Percentiles rank a stretch among this genome's conserved stretches.
Evolutionary conservation across 2,888 invertebrate species (phyloP).

Genomic region (Myopa testacea): DNA sequence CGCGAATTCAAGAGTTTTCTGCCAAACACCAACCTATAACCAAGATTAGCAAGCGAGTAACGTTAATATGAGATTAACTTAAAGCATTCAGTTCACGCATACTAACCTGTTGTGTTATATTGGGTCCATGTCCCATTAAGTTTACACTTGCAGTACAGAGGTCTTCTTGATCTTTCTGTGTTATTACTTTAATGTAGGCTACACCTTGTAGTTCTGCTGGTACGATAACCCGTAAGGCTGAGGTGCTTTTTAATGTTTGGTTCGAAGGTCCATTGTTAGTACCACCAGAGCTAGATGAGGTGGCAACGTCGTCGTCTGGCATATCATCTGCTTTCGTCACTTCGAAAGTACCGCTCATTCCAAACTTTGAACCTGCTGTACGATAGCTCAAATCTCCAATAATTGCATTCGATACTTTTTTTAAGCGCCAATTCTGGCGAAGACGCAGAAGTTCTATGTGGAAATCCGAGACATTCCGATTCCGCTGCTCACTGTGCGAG

Average conservation of each 20-base stretch:
- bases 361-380: conserved; percentile 94
- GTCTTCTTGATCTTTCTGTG: conserved; percentile 95
- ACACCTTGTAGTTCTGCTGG: conserved; percentile 96
- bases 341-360: conserved; percentile 94
- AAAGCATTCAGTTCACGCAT: background rate
- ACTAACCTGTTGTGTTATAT: conserved; percentile 73
- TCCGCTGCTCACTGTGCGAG: conserved; percentile 84
- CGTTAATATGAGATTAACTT: too few relatives aligned
- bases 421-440: conserved; percentile 94
- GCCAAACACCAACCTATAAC: conserved; percentile 78
- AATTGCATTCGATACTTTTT: conserved; percentile 94
- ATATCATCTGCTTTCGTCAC: conserved; percentile 88
- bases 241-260: conserved; percentile 74
- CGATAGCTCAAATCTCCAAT: conserved; percentile 96
- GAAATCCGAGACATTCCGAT: conserved; percentile 87
- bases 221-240: conserved; percentile 89
- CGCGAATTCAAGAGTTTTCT: conserved; percentile 94
- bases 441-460: conserved; percentile 90
- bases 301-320: conserved; percentile 67
- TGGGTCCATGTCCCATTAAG: conserved; percentile 80
- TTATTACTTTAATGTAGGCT: conserved; percentile 94
- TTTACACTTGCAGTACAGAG: conserved; percentile 86
- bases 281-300: conserved; percentile 64
- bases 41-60: background rate
- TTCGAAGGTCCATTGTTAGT: conserved; percentile 71